Evolutionary conservation across 2,888 invertebrate genomes (phyloP).

Genomic region (Nemotelus nigrinus): DNA sequence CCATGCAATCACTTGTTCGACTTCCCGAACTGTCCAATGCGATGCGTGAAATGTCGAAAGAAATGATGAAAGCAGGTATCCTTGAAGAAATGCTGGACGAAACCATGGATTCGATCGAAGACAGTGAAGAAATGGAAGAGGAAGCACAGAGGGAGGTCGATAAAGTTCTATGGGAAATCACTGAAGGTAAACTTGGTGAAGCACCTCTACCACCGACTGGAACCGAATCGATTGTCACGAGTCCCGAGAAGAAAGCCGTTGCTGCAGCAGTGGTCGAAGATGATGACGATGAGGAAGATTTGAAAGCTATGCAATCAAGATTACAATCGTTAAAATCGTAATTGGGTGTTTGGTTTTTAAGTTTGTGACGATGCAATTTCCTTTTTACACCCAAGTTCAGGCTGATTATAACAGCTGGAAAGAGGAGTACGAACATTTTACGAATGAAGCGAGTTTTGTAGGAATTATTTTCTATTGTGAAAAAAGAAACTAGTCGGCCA

Average conservation of each 20-base stretch:
- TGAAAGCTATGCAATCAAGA: constrained; percentile 92
- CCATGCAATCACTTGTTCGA: constrained; percentile 91
- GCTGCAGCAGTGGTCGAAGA: constrained; percentile 64
- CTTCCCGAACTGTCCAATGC: constrained; percentile 94
- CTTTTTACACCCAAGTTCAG: too few species aligned
- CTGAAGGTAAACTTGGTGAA: constrained; percentile 90
- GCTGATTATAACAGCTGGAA: too few species aligned
- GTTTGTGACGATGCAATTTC: too few species aligned
- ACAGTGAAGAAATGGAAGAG: constrained; percentile 95
- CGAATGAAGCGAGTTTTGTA: too few species aligned
- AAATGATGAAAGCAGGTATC: constrained; percentile 99
- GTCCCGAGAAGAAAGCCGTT: constrained; percentile 55
- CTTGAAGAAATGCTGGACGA: constrained; percentile 99
- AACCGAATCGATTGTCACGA: constrained; percentile 68
- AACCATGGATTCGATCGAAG: constrained; percentile 92
- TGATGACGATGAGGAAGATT: constrained; percentile 74
- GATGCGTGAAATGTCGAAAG: constrained; percentile 97
- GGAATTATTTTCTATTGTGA: too few species aligned
- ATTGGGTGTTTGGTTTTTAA: constrained; percentile 48
- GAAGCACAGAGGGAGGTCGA: constrained; percentile 94
- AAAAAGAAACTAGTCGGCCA: too few species aligned
- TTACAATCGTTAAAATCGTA: constrained; percentile 89
- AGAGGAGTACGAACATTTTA: too few species aligned
- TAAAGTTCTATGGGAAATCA: constrained; percentile 90
- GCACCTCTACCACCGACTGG: constrained; percentile 85